Conservation (phyloP, 2,113 vertebrate species). For the Amphiprion percula region DNA sequence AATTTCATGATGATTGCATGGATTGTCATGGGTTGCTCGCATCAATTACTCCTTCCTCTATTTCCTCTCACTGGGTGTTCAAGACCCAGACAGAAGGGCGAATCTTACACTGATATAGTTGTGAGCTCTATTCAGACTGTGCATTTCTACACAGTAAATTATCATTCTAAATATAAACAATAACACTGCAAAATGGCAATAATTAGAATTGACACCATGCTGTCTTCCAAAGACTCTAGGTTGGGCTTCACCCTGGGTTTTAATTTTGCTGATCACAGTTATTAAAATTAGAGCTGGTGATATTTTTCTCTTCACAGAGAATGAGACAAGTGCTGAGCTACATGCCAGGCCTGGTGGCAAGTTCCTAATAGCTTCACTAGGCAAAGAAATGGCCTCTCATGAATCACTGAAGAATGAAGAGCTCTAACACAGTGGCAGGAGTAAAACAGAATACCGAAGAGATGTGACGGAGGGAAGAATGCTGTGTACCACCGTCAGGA, state of each 20-base stretch:
- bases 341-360: slow-evolving; percentile 23
- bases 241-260: not conserved
- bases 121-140: not conserved
- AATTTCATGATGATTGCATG: slow-evolving; percentile 33
- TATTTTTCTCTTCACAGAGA: slow-evolving; percentile 10
- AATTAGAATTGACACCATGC: not conserved
- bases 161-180: slow-evolving; percentile 17
- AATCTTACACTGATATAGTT: not conserved
- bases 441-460: slow-evolving; percentile 30
- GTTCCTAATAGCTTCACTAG: slow-evolving; percentile 38
- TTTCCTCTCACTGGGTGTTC: not conserved
- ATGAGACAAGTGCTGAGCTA: slow-evolving; percentile 14
- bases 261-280: slow-evolving; percentile 19
- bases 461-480: slow-evolving; percentile 10
- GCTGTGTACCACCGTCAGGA: not conserved
- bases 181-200: not conserved
- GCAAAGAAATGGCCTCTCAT: slow-evolving; percentile 38
- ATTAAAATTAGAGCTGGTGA: slow-evolving; percentile 14
- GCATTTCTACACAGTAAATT: slow-evolving; percentile 9
- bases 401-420: slow-evolving; percentile 51
- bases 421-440: slow-evolving; percentile 37
- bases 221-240: not conserved
- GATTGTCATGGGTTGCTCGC: slow-evolving; percentile 39
- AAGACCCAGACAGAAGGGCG: not conserved
- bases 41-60: slow-evolving; percentile 24